These are phyloP conservation scores for Timema cristinae DNA, from an alignment of 2,888 invertebrate species.

Conservation along the genomic window DNA sequence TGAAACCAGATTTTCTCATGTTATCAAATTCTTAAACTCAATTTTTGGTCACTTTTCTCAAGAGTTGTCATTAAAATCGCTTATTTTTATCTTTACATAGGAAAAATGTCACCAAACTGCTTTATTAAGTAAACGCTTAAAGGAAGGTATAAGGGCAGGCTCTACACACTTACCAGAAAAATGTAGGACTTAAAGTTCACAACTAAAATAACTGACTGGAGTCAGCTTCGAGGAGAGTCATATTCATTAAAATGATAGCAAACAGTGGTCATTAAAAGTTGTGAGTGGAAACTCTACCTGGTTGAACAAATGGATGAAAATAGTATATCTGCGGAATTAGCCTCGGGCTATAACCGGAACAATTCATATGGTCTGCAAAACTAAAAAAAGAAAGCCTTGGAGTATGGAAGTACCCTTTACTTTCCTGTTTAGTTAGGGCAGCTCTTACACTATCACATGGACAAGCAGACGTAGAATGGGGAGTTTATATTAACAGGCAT, in stretches of 20 bases:
- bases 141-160: no score
- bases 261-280: not conserved
- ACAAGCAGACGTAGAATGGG: not conserved
- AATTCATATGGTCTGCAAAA: not conserved
- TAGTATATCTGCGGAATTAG: not conserved
- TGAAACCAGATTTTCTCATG: not conserved
- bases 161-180: no score
- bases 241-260: not conserved
- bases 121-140: no score
- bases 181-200: no score
- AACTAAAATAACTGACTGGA: no score
- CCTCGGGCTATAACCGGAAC: not conserved
- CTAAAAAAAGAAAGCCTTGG: not conserved
- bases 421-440: not conserved
- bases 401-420: not conserved
- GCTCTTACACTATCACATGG: not conserved
- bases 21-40: not conserved
- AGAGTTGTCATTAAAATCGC: not conserved
- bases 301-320: not conserved
- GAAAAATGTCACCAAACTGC: not conserved
- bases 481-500: not conserved
- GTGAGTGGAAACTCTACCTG: conserved; percentile 6
- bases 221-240: not conserved
- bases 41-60: not conserved
- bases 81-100: no score